These are phyloP conservation scores for Struthidea cinerea DNA, from an alignment of 2,113 vertebrate species.

Conservation along the genomic window DNA sequence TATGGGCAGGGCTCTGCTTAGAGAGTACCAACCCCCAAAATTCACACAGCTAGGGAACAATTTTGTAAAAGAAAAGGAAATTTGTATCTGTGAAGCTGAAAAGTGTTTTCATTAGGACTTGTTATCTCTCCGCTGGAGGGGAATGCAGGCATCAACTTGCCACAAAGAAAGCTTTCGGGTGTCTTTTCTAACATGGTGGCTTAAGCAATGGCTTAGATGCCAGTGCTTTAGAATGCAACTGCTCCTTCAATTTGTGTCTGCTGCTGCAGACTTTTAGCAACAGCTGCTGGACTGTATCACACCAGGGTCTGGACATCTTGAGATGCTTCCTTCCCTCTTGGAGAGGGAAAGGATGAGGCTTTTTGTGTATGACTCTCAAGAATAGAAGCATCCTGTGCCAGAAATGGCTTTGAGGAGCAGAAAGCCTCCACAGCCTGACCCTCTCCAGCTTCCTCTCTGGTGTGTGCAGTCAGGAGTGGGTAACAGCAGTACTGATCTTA, in stretches of 20 bases:
- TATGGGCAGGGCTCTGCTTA: fast-evolving
- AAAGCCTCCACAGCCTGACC: neutral
- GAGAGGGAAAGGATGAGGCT: neutral
- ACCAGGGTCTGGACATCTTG: neutral
- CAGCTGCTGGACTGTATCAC: neutral
- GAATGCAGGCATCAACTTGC: neutral
- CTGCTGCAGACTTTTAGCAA: neutral
- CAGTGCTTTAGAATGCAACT: neutral
- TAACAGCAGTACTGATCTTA: neutral
- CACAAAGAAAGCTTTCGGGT: neutral
- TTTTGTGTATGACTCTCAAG: neutral
- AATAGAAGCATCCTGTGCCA: neutral
- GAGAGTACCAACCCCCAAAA: neutral
- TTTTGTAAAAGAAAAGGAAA: neutral
- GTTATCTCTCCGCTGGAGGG: neutral
- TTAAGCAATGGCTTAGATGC: neutral
- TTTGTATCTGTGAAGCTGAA: neutral
- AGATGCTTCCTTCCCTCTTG: neutral
- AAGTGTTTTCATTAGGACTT: neutral
- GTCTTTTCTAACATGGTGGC: neutral
- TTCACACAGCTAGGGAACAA: neutral
- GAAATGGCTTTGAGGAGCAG: neutral
- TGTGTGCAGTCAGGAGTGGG: fast-evolving
- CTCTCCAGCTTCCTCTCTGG: neutral
- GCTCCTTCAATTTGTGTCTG: neutral